These are phyloP conservation scores for Mustelus asterias DNA, from an alignment of 2,113 vertebrate species.

Conservation along the genomic window DNA sequence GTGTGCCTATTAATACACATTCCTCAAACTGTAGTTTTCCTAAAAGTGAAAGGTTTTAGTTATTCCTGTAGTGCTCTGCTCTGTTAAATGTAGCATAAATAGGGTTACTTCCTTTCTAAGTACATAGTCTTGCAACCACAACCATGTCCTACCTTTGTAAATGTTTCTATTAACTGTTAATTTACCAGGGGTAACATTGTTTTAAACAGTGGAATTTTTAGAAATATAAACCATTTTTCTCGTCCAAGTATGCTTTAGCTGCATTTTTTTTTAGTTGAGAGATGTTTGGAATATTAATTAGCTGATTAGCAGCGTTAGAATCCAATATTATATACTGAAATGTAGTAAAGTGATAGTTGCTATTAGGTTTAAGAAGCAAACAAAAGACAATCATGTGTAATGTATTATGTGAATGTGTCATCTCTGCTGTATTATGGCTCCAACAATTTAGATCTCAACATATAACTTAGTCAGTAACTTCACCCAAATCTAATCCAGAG, in stretches of 20 bases:
- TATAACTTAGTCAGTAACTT: constrained; percentile 34
- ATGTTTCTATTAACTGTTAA: neutral
- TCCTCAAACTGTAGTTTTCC: neutral
- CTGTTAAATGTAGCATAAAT: neutral
- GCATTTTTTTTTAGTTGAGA: neutral
- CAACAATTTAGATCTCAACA: constrained; percentile 7
- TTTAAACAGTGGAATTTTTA: neutral
- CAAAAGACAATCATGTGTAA: neutral
- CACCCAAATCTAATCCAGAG: constrained; percentile 28
- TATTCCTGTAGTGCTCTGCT: neutral
- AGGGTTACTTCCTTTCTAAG: neutral
- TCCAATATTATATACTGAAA: neutral
- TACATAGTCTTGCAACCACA: neutral
- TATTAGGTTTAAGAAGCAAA: neutral
- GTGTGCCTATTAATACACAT: neutral
- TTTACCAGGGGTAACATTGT: neutral
- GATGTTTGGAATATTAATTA: neutral
- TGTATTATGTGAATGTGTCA: neutral
- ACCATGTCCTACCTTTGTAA: neutral
- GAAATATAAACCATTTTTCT: neutral
- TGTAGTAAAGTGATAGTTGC: neutral
- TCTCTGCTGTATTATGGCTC: constrained; percentile 23
- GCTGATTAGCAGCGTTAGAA: neutral
- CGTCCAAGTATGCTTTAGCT: neutral
- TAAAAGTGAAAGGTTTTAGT: neutral